Evolutionary conservation across 1,140 invertebrate genomes (phyloP).

Genomic region (Lutraria rhynchaena): DNA sequence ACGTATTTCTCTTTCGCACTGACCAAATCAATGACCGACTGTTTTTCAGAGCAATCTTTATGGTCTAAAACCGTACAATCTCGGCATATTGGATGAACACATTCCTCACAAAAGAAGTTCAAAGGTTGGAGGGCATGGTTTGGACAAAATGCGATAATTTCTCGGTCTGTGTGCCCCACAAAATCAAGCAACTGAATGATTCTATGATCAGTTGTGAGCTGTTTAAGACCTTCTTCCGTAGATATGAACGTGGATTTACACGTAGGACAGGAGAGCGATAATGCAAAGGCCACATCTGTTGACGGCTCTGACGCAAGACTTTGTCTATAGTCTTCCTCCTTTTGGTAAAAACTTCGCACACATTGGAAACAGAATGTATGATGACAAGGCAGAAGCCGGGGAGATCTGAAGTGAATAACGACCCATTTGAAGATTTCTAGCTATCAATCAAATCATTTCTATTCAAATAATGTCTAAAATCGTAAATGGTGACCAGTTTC

Average conservation of each 20-base stretch:
- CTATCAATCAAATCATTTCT: too few species aligned
- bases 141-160: conserved; percentile 71
- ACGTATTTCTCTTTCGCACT: conserved; percentile 69
- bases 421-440: too few species aligned
- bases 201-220: conserved; percentile 71
- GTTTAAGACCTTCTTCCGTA: conserved; percentile 66
- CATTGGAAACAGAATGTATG: conserved; percentile 83
- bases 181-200: conserved; percentile 75
- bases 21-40: conserved; percentile 73
- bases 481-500: too few species aligned
- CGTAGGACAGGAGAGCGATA: conserved; percentile 68
- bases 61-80: conserved; percentile 77
- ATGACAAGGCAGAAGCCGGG: conserved; percentile 77
- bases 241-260: conserved; percentile 67
- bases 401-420: conserved; percentile 25
- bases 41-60: conserved; percentile 66
- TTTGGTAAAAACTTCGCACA: conserved; percentile 77
- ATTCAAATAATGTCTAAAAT: too few species aligned
- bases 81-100: conserved; percentile 71
- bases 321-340: conserved; percentile 63
- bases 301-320: conserved; percentile 48
- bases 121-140: conserved; percentile 72
- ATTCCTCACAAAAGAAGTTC: conserved; percentile 77
- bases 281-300: conserved; percentile 48
- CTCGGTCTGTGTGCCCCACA: conserved; percentile 69